Base-by-base conservation (phyloP, 2,113 vertebrate genomes). In the Oryzias woworae region DNA sequence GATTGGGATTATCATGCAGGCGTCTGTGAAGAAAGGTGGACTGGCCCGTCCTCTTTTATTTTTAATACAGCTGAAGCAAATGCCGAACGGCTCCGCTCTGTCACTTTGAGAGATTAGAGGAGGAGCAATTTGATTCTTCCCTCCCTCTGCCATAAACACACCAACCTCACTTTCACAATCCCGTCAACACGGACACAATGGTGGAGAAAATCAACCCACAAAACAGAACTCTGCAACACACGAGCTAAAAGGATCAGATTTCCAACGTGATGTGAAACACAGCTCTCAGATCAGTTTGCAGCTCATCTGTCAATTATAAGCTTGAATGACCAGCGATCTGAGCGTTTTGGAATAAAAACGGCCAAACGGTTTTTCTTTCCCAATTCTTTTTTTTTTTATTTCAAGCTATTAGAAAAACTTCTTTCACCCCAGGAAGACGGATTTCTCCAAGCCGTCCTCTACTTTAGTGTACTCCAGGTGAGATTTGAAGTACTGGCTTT, bases 381-480 rank as follows among this genome's bases (percentile, higher is more conserved):
- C 14, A 61, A 5, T 8, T 3, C 3, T n/a, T 5, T 24, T 31
- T 59, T 81, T 83, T 75, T 36, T 36, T 71, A 75, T 81, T 62
- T 64, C 47, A 64, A 53, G 16, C 58, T 46, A 56, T 56, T 59
- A 75, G 43, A 77, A 58, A 73, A 81, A 43, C 52, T 12, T 13
- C 8, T 13, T 12, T 36, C 36, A 92, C 6, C 90, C 90, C 61
- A 91, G 66, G 81, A 89, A 92, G 24, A 91, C 67, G 0, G 91
- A 92, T 58, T 92, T 93, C 82, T 92, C 92, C 69, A 93, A 53
- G 22, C 89, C 92, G 0, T 92, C 90, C 52, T 92, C 89, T 1
- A 59, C 90, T 67, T 85, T 86, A 47, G 91, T 91, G 82, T 92
- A 93, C 83, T 93, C 92, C 83, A 93, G 88, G 79, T 92, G 87